phyloP scores from a whole-genome alignment of 2,797 vertebrate species.

The Acanthurus leucopareius region DNA sequence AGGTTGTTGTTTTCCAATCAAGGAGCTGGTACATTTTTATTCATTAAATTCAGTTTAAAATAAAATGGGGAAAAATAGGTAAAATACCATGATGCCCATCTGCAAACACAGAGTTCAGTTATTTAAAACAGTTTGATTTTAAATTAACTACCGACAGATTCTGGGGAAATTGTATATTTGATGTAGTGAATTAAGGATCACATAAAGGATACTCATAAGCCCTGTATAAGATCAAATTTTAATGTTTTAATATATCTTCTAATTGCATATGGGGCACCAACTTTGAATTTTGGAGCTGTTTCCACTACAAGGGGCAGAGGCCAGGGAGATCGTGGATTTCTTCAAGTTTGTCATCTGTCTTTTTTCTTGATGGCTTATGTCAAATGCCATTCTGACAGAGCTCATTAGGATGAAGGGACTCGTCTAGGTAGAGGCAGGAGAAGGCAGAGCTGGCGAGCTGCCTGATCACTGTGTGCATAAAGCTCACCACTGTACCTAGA shows the following conservation, averaged over 20 bases:
- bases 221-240: background rate
- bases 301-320: constrained; percentile 29
- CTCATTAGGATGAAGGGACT: constrained; percentile 83
- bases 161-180: background rate
- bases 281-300: constrained; percentile 43
- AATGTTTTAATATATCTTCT: constrained; percentile 1
- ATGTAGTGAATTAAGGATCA: background rate
- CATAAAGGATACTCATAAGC: background rate
- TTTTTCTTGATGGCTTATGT: constrained; percentile 84
- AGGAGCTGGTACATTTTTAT: background rate
- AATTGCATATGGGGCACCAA: constrained; percentile 33
- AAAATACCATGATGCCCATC: constrained; percentile 7
- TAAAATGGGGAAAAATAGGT: background rate
- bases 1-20: constrained; percentile 42
- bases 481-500: constrained; percentile 77
- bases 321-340: constrained; percentile 65
- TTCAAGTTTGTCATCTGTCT: constrained; percentile 77
- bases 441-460: constrained; percentile 80
- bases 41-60: constrained; percentile 13
- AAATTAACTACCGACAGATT: constrained; percentile 2
- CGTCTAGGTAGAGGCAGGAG: constrained; percentile 79
- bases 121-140: background rate
- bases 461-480: constrained; percentile 86
- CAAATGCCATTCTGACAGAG: constrained; percentile 87
- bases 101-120: background rate